Base-by-base conservation (phyloP, 2,113 vertebrate species). In the Onychostruthus taczanowskii region DNA sequence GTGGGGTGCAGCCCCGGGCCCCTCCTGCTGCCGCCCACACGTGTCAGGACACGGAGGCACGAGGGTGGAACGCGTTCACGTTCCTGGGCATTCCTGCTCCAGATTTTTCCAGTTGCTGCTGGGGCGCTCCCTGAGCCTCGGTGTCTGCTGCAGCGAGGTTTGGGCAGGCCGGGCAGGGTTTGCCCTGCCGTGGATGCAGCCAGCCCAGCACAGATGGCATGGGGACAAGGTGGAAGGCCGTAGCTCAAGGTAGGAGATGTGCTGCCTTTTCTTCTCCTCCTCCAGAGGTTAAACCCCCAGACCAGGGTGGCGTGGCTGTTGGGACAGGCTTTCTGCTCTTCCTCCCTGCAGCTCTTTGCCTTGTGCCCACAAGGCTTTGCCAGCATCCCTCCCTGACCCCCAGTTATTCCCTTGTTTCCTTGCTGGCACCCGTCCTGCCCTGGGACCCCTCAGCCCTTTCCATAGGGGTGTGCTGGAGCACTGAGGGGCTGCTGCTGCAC, bases 71-170 rank as follows among this genome's bases (percentile, higher is more conserved):
- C 37, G 37, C 37, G 37, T 37, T 37, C 37, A 0, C 20, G 4
- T 5, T 84, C 72, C 17, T 16, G 55, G 56, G 8, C 24, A 58
- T n/a, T 62, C 50, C n/a, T 4, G 26, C 63, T 73, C 37, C 11
- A 35, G 2, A n/a, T 13, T 69, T 56, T n/a, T n/a, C 55, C 50
- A 33, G 11, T 20, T 67, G 63, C 79, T 73, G 76, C 55, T 23
- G 19, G 50, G 5, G 11, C 6, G 46, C 9, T 2, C 58, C 46
- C 39, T 27, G 64, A 67, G 50, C 0, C 0, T 56, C 73, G n/a
- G 4, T 49, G 62, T 73, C 21, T 37, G 21, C 20, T 68, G 0
- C 16, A 21, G 52, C 0, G 1, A 37, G 50, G 7, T 27, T 20
- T 46, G 27, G 61, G 68, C 23, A 21, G 8, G 17, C 4, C 58